Evolutionary conservation across 2,888 invertebrate species (phyloP).

Genomic region (Geophilus truncorum): DNA sequence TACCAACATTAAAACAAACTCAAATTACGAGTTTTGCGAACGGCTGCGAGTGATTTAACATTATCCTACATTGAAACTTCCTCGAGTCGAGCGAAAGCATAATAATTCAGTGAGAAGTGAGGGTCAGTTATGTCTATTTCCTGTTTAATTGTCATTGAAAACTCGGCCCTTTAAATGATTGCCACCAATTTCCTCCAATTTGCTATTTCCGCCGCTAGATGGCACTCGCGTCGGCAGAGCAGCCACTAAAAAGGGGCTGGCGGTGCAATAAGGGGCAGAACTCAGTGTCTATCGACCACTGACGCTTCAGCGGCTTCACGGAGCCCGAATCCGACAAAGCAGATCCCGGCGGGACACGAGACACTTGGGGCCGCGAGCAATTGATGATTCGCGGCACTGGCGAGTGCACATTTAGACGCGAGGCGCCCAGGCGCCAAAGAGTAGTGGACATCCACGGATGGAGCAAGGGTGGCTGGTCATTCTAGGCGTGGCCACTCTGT

Average conservation of each 20-base stretch:
- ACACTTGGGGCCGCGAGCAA: neutral
- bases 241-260: neutral
- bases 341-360: neutral
- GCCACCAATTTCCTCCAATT: neutral
- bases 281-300: neutral
- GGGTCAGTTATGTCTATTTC: neutral
- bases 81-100: neutral
- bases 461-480: constrained; percentile 4
- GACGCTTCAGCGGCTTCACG: neutral
- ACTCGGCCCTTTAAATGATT: too few relatives aligned
- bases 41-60: neutral
- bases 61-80: neutral
- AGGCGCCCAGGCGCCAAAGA: neutral
- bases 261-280: neutral
- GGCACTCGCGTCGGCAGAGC: neutral
- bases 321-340: too few relatives aligned
- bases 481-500: neutral
- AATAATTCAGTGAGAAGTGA: neutral
- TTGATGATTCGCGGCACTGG: neutral
- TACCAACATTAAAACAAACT: too few relatives aligned
- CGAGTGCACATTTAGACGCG: neutral
- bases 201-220: neutral
- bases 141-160: neutral
- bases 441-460: neutral
- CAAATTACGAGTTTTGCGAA: too few relatives aligned